Base-by-base conservation (phyloP, 2,797 vertebrate species). In the Coregonus suidteri region DNA sequence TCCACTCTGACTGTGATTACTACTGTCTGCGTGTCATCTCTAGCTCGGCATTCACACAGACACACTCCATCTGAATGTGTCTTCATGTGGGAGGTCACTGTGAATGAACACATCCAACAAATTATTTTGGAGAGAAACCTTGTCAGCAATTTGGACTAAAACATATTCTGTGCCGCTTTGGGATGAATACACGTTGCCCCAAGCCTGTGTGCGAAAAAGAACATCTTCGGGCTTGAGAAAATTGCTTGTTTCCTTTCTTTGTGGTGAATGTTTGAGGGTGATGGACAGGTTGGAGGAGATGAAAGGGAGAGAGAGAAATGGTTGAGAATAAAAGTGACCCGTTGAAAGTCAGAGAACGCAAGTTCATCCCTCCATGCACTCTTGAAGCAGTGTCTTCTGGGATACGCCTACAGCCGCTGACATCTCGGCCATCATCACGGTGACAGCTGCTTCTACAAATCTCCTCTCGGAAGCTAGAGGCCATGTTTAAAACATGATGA, bases 71-170 rank as follows among this genome's bases (percentile, higher is more conserved):
- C 53, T 79, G 71, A 78, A 80, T 67, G 67, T 70, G 51, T 65
- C 76, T 85, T 14, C 37, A 82, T 54, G 71, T 66, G 65, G 74
- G 75, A 9, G 83, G 80, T 85, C 82, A 77, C 65, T 84, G 77
- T 68, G 79, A 77, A 83, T 75, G 52, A 83, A 82, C 81, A 83
- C 75, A 81, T 78, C 86, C 71, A 73, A 75, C 70, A 75, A 62
- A 80, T 85, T 75, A 86, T 82, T 89, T 85, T 75, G 71, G 77
- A 73, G 71, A 77, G 76, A 76, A n/a, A 59, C 18, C 56, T n/a
- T 25, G 77, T 69, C 78, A 72, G 78, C 82, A 87, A 86, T 85
- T 86, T 86, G 6, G 18, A 75, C 72, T 47, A 68, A 51, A 16
- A 71, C 78, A 82, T 66, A 77, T 72, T 54, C 25, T 54, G 59